These are phyloP conservation scores for Acrocephalus arundinaceus DNA, from an alignment of 2,113 vertebrate genomes.

Conservation along the genomic window DNA sequence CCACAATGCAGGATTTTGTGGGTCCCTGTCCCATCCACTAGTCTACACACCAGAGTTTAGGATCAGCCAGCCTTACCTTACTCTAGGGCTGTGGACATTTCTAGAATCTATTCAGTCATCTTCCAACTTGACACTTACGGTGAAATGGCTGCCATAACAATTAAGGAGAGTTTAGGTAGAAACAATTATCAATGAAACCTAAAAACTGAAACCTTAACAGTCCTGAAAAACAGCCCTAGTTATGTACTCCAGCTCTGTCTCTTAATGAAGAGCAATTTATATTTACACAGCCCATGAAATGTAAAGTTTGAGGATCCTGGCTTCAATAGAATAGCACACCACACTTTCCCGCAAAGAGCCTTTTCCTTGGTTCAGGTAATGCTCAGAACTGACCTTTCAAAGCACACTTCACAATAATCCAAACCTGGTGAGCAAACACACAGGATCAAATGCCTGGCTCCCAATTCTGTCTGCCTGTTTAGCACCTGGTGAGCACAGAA, in stretches of 20 bases:
- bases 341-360: background rate
- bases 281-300: background rate
- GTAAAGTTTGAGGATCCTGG: background rate
- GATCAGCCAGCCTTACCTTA: background rate
- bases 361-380: background rate
- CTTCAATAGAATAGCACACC: background rate
- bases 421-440: background rate
- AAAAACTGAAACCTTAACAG: background rate
- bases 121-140: background rate
- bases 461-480: background rate
- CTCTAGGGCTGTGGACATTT: background rate
- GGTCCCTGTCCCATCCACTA: background rate
- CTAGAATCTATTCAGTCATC: background rate
- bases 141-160: background rate
- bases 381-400: background rate
- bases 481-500: background rate
- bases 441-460: background rate
- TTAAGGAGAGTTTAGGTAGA: background rate
- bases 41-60: background rate
- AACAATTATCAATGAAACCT: background rate
- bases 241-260: background rate
- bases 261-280: background rate
- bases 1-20: background rate
- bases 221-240: background rate
- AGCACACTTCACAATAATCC: background rate